Conservation (phyloP, 2,113 vertebrate species). For the Cairina moschata region DNA sequence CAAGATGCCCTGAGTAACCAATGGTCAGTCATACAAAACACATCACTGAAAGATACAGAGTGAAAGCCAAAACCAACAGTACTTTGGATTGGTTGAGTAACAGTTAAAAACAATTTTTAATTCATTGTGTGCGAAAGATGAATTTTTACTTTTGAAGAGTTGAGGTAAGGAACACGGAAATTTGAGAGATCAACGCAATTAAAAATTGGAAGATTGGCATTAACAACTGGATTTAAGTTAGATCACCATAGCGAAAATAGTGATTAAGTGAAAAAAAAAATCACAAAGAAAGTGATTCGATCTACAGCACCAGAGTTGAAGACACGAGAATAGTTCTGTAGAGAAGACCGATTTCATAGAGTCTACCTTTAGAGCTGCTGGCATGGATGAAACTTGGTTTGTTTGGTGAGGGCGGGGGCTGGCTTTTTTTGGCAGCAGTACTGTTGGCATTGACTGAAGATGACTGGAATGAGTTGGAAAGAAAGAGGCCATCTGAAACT, state of each 20-base stretch:
- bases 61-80: constrained; percentile 96
- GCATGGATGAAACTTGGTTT: constrained; percentile 83
- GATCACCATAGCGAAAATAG: constrained; percentile 53
- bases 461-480: constrained; percentile 91
- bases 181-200: constrained; percentile 58
- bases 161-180: constrained; percentile 34
- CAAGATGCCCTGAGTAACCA: constrained; percentile 59
- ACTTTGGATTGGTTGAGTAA: constrained; percentile 79
- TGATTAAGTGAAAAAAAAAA: constrained; percentile 38
- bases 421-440: constrained; percentile 82
- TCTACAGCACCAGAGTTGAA: constrained; percentile 41
- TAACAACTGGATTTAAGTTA: constrained; percentile 40
- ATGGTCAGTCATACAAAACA: constrained; percentile 60
- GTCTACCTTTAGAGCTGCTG: constrained; percentile 88
- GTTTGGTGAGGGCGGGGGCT: constrained; percentile 82
- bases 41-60: constrained; percentile 75
- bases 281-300: constrained; percentile 37
- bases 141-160: constrained; percentile 35
- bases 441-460: constrained; percentile 94
- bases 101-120: neutral
- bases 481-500: constrained; percentile 93
- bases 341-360: constrained; percentile 54
- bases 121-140: constrained; percentile 16
- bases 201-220: constrained; percentile 22
- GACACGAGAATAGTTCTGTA: constrained; percentile 43